These are phyloP conservation scores for Grantiella picta DNA, from an alignment of 2,113 vertebrate genomes.

Conservation along the genomic window DNA sequence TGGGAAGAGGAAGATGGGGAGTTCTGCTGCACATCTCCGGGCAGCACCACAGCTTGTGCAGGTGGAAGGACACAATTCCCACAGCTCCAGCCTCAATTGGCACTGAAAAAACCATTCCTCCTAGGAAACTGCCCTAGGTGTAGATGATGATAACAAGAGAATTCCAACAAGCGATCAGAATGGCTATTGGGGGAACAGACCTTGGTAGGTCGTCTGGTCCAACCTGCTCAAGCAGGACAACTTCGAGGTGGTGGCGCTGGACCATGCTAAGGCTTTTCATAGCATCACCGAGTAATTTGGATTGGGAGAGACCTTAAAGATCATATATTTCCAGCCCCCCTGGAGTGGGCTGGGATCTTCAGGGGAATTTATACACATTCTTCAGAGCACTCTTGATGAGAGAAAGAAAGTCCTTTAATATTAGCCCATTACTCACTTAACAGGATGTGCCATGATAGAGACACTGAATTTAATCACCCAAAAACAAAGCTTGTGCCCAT, in stretches of 20 bases:
- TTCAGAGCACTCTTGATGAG: fast-evolving
- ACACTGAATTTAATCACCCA: not conserved
- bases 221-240: not conserved
- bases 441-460: not conserved
- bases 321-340: not conserved
- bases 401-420: not conserved
- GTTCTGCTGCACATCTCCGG: not conserved
- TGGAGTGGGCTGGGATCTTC: not conserved
- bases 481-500: not conserved
- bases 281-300: not conserved
- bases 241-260: not conserved
- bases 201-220: not conserved
- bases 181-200: not conserved
- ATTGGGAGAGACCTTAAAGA: not conserved
- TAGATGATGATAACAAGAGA: not conserved
- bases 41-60: not conserved
- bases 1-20: not conserved
- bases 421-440: not conserved
- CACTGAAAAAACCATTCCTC: not conserved
- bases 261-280: not conserved
- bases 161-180: not conserved
- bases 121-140: not conserved
- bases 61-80: not conserved
- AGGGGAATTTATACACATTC: not conserved
- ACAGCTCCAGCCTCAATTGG: not conserved